These are phyloP conservation scores for Nemotelus nigrinus DNA, from an alignment of 2,888 invertebrate genomes.

Conservation along the genomic window DNA sequence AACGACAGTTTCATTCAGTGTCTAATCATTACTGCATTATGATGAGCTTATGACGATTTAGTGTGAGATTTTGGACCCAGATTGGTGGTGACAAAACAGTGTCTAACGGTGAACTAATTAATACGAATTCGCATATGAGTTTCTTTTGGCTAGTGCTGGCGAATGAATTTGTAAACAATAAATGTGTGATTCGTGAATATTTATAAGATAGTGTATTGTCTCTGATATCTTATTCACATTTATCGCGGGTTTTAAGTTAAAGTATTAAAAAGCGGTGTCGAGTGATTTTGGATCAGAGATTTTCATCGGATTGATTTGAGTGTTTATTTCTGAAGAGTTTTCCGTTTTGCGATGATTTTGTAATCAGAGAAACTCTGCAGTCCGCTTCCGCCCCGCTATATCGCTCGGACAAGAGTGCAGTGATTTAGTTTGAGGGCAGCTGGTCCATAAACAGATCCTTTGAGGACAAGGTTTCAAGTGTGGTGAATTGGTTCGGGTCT, in stretches of 20 bases:
- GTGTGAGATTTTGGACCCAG: too few species aligned
- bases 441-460: constrained; percentile 22
- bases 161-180: too few species aligned
- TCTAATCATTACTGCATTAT: neutral
- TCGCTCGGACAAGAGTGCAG: neutral
- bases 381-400: neutral
- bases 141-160: neutral
- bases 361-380: neutral
- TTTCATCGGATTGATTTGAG: too few species aligned
- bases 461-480: constrained; percentile 21
- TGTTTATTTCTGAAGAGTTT: too few species aligned
- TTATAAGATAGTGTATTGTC: too few species aligned
- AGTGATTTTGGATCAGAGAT: too few species aligned
- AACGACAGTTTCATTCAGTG: constrained; percentile 1
- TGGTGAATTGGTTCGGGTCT: constrained; percentile 45
- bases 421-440: constrained; percentile 34
- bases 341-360: constrained; percentile 3
- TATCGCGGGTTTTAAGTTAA: too few species aligned
- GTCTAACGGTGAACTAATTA: neutral
- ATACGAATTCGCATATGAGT: constrained; percentile 5
- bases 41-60: too few species aligned
- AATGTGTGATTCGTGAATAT: too few species aligned
- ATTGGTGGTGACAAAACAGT: too few species aligned
- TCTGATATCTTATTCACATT: too few species aligned
- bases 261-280: too few species aligned